phyloP scores from a whole-genome alignment of 2,888 invertebrate genomes.

The Mimumesa dahlbomi region DNA sequence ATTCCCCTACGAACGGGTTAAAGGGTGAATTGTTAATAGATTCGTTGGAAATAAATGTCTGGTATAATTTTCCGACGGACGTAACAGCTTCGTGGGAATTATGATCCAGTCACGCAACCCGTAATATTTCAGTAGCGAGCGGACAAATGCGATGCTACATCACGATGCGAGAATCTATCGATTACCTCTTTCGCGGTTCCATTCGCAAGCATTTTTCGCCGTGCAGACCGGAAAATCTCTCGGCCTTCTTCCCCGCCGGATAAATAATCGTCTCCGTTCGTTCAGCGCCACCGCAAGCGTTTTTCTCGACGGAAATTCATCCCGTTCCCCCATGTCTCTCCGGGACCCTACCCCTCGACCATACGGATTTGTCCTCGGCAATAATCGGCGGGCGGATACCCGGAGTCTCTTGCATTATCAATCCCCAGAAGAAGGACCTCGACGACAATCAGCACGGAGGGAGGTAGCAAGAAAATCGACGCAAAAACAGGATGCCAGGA shows the following conservation, averaged over 20 bases:
- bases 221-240: constrained; percentile 18
- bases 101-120: neutral
- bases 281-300: constrained; percentile 38
- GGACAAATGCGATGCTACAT: neutral
- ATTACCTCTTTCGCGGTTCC: constrained; percentile 32
- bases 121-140: neutral
- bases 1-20: too few relatives aligned
- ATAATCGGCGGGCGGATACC: constrained; percentile 58
- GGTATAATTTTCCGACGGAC: too few relatives aligned
- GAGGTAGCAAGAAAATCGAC: constrained; percentile 45
- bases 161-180: constrained; percentile 31
- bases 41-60: too few relatives aligned
- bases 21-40: too few relatives aligned
- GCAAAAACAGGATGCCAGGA: constrained; percentile 53
- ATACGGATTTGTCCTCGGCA: constrained; percentile 40
- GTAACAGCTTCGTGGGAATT: constrained; percentile 5
- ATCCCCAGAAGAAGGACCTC: constrained; percentile 41
- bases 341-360: constrained; percentile 7
- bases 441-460: constrained; percentile 41
- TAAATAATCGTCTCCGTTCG: constrained; percentile 55
- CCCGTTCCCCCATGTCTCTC: constrained; percentile 10
- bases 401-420: constrained; percentile 51
- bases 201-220: constrained; percentile 31
- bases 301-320: constrained; percentile 34
- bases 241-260: constrained; percentile 18